Evolutionary conservation across 2,113 vertebrate genomes (phyloP).

Genomic region (Pelvicachromis taeniatus): DNA sequence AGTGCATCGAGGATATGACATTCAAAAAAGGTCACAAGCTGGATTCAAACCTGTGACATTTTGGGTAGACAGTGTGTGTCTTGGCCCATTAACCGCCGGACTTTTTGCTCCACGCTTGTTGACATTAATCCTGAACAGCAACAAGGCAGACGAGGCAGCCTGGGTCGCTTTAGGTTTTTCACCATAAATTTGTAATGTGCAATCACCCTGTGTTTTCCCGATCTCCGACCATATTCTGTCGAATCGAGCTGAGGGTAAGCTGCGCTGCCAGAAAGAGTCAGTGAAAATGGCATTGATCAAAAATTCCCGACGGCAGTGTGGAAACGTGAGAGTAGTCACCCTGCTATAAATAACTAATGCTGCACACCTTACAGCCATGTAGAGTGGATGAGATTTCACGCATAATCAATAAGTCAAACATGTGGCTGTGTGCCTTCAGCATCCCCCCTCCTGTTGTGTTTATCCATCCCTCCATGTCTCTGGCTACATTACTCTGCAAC

Average conservation of each 20-base stretch:
- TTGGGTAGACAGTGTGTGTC: neutral
- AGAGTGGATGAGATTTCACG: constrained; percentile 59
- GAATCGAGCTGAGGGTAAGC: neutral
- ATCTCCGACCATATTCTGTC: neutral
- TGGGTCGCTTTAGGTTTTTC: neutral
- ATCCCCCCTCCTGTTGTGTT: neutral
- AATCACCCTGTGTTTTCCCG: neutral
- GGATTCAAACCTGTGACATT: constrained; percentile 55
- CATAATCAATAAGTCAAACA: constrained; percentile 63
- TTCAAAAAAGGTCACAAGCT: constrained; percentile 48
- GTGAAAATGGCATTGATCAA: constrained; percentile 20
- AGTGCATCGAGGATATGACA: constrained; percentile 22
- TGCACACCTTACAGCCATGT: constrained; percentile 35
- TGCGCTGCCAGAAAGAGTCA: neutral
- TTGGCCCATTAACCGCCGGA: neutral
- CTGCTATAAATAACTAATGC: constrained; percentile 48
- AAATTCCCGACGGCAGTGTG: constrained; percentile 10
- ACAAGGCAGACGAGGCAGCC: neutral
- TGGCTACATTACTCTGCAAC: neutral
- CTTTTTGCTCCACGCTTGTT: neutral
- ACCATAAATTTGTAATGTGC: neutral
- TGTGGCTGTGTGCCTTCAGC: constrained; percentile 24
- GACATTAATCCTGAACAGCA: neutral
- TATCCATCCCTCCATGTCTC: neutral
- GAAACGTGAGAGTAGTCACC: neutral